Evolutionary conservation across 2,797 vertebrate species (phyloP).

Genomic region (Meriones psammophilus): DNA sequence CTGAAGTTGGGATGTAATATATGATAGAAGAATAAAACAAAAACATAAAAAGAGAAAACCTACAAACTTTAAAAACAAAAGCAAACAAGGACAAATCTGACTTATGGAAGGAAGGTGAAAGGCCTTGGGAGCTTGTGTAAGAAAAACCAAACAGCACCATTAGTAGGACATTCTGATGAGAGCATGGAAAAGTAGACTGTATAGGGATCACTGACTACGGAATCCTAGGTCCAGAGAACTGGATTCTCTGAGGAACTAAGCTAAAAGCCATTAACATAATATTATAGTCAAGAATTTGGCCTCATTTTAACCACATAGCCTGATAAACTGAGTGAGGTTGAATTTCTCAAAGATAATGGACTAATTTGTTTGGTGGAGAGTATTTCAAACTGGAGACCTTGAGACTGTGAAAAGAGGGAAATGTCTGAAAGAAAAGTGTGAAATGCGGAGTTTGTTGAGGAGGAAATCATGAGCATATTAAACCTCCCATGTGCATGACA

Average conservation of each 20-base stretch:
- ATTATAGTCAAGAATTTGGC: not conserved
- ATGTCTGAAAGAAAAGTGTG: not conserved
- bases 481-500: not conserved
- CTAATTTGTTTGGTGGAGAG: not conserved
- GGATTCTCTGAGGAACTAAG: not conserved
- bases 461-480: not conserved
- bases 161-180: not conserved
- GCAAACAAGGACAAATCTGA: not conserved
- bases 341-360: not conserved
- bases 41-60: not conserved
- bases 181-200: not conserved
- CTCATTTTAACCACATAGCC: not conserved
- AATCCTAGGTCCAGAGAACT: not conserved
- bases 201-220: too few relatives aligned
- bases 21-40: too few relatives aligned
- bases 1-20: not conserved
- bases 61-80: not conserved
- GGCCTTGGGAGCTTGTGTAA: not conserved
- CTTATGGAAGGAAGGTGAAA: not conserved
- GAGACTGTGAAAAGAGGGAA: not conserved
- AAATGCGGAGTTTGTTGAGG: not conserved
- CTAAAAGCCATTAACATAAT: not conserved
- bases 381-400: not conserved
- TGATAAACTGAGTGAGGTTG: too few relatives aligned
- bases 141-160: not conserved